These are phyloP conservation scores for Eurois occulta DNA, from an alignment of 2,888 invertebrate species.

Conservation along the genomic window DNA sequence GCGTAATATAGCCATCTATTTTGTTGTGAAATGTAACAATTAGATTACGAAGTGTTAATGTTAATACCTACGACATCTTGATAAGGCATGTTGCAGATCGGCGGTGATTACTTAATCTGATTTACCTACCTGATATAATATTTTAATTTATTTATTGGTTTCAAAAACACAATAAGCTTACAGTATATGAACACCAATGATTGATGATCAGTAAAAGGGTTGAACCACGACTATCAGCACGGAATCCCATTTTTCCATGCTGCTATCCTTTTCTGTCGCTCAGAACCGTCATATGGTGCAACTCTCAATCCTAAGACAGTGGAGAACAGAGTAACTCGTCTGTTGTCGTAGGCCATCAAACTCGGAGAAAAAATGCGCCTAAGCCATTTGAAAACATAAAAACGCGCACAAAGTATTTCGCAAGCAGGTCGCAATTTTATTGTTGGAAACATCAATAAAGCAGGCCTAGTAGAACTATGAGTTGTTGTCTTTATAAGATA, in stretches of 20 bases:
- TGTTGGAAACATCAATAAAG: no score
- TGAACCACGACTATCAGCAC: neutral
- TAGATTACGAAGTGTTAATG: neutral
- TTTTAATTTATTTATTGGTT: neutral
- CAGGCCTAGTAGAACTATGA: no score
- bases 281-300: neutral
- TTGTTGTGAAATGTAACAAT: slow-evolving; percentile 21
- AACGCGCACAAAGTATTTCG: no score
- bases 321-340: no score
- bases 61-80: neutral
- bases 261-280: neutral
- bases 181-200: neutral
- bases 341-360: neutral
- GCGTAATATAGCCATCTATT: neutral
- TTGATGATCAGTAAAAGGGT: neutral
- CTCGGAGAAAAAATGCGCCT: neutral
- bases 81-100: slow-evolving; percentile 1
- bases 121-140: neutral
- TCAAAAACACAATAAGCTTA: neutral
- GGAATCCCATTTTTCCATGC: neutral
- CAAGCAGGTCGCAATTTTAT: no score
- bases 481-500: no score
- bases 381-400: no score
- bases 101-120: neutral
- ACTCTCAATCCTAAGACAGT: no score